These are phyloP conservation scores for Harpagus bidentatus DNA, from an alignment of 2,113 vertebrate species.

Conservation along the genomic window DNA sequence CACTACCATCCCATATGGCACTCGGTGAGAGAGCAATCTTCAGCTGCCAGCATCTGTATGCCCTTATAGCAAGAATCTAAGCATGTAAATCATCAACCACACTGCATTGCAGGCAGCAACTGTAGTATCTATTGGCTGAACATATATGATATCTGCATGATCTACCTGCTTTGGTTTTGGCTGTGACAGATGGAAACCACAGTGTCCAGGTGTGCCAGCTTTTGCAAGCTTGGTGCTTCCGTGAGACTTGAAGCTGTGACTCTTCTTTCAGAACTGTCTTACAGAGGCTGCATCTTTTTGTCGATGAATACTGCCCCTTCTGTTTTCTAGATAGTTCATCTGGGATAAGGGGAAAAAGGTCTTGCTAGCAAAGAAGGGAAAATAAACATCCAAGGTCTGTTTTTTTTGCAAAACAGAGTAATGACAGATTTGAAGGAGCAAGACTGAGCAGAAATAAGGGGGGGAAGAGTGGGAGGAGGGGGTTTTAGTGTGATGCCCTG, in stretches of 20 bases:
- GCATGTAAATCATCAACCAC: neutral
- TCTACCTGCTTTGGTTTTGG: neutral
- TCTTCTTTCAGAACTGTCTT: neutral
- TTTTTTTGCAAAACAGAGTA: neutral
- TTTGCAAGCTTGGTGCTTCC: neutral
- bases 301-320: neutral
- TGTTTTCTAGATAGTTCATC: neutral
- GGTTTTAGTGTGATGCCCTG: neutral
- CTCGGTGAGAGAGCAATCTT: neutral
- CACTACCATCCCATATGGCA: neutral
- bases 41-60: neutral
- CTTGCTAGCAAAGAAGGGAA: neutral
- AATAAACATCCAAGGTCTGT: neutral
- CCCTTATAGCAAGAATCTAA: neutral
- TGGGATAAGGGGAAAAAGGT: neutral
- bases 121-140: neutral
- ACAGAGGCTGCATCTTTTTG: neutral
- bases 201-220: neutral
- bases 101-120: neutral
- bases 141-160: neutral
- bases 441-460: neutral
- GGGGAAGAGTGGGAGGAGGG: neutral
- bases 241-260: neutral
- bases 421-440: neutral
- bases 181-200: neutral